Percentiles rank a stretch among this genome's conserved stretches.
These are phyloP conservation scores for Caenorhabditis parvicauda DNA, from an alignment of 2,888 invertebrate species.

Conservation along the genomic window DNA sequence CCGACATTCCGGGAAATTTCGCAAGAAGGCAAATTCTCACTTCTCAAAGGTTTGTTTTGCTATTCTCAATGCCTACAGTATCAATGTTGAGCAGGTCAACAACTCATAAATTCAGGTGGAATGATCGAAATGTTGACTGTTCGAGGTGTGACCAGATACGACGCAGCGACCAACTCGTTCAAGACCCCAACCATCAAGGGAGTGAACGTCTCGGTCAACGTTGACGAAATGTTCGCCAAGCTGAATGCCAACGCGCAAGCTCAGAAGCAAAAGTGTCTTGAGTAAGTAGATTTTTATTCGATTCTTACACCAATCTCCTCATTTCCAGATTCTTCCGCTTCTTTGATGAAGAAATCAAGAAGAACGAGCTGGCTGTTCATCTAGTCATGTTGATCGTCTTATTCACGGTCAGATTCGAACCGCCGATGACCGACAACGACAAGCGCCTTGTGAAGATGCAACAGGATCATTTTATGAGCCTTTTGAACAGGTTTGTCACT, in stretches of 20 bases:
- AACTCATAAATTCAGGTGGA: constrained; percentile 27
- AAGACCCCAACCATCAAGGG: constrained; percentile 39
- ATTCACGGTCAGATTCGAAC: constrained; percentile 39
- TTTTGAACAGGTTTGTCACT: constrained; percentile 18
- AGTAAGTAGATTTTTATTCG: constrained; percentile 24
- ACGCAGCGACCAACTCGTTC: constrained; percentile 44
- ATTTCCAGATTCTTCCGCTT: constrained; percentile 46
- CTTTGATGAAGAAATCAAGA: constrained; percentile 50
- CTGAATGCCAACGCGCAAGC: constrained; percentile 42
- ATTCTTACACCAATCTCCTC: not conserved
- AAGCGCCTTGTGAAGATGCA: constrained; percentile 17
- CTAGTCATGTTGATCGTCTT: constrained; percentile 51
- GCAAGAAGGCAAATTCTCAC: constrained; percentile 57
- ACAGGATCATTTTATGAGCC: constrained; percentile 28
- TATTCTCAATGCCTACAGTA: not conserved
- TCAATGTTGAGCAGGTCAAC: constrained; percentile 1
- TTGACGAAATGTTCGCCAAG: constrained; percentile 53
- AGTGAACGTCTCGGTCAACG: constrained; percentile 20
- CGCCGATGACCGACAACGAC: constrained; percentile 33
- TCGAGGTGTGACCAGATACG: constrained; percentile 54
- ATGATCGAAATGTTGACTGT: constrained; percentile 60
- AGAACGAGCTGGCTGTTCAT: constrained; percentile 49
- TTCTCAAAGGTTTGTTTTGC: constrained; percentile 45
- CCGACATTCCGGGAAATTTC: constrained; percentile 52
- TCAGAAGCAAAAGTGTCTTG: constrained; percentile 45